These are phyloP conservation scores for Gnathonemus echidnorhynchus DNA, from an alignment of 2,113 vertebrate species.

Conservation along the genomic window DNA sequence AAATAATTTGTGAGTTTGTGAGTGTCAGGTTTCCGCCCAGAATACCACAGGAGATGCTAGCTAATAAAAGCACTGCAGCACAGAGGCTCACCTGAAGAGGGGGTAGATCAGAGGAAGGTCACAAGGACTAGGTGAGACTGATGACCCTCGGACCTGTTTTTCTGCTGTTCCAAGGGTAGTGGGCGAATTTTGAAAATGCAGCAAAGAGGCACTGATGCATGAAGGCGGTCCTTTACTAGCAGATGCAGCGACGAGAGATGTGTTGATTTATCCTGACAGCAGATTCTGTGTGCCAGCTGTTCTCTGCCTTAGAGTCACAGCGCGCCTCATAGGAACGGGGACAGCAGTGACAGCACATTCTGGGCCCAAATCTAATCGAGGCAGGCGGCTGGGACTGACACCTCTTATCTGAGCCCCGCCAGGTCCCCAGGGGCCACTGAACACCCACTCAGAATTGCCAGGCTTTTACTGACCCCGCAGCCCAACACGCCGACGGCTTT, in stretches of 20 bases:
- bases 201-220: not conserved
- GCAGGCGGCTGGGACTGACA: not conserved
- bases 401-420: not conserved
- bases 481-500: not conserved
- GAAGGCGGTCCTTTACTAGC: not conserved
- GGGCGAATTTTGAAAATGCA: not conserved
- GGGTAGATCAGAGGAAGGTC: not conserved
- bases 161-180: not conserved
- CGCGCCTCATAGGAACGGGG: not conserved
- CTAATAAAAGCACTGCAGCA: not conserved
- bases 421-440: not conserved
- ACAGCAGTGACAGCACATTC: not conserved
- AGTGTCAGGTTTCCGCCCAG: not conserved
- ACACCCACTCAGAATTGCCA: not conserved
- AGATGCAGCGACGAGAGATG: not conserved
- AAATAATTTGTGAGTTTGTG: not conserved
- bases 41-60: not conserved
- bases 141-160: not conserved
- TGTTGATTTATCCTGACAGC: not conserved
- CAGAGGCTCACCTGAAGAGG: not conserved
- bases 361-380: not conserved
- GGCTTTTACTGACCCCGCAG: not conserved
- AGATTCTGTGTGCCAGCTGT: not conserved
- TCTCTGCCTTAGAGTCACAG: not conserved
- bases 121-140: not conserved